A percentile compares a stretch with the other conserved stretches of the same genome.
Evolutionary conservation across 1,140 invertebrate species (phyloP).

Genomic region (Planococcus citri): DNA sequence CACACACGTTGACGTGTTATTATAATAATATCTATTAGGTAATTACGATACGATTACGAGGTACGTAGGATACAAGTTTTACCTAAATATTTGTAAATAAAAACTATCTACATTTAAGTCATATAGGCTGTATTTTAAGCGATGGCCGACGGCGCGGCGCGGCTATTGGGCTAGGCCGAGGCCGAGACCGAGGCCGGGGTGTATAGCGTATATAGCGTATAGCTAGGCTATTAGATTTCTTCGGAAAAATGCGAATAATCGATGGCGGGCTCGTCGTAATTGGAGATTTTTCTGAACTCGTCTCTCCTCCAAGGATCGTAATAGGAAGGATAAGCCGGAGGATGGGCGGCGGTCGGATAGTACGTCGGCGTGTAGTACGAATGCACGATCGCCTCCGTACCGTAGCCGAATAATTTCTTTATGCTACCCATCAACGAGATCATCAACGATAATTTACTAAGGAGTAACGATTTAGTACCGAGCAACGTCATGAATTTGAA

Average conservation of each 20-base stretch:
- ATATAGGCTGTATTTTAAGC: no score
- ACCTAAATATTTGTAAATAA: no score
- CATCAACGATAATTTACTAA: constrained; percentile 31
- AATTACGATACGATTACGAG: no score
- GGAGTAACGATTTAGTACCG: constrained; percentile 31
- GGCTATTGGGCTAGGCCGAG: no score
- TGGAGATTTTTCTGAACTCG: constrained; percentile 9
- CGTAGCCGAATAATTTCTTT: constrained; percentile 25
- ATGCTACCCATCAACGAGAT: constrained; percentile 28
- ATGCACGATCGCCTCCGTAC: neutral
- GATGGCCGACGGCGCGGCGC: no score
- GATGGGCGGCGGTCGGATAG: neutral
- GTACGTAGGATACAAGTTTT: no score
- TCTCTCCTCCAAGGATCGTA: constrained; percentile 11
- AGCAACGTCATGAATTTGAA: constrained; percentile 34
- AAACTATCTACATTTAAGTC: no score
- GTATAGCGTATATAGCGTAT: no score
- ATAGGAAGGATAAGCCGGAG: constrained; percentile 8
- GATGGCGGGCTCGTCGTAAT: neutral
- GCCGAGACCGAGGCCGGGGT: no score
- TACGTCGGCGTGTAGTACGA: neutral
- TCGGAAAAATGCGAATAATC: constrained; percentile 5
- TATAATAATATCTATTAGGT: no score
- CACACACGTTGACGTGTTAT: no score
- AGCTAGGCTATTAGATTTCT: neutral